Evolutionary conservation across 30 jellyfish, hydroid and myxozoan genomes (phyloP).

Genomic region (Hydractinia echinata): DNA sequence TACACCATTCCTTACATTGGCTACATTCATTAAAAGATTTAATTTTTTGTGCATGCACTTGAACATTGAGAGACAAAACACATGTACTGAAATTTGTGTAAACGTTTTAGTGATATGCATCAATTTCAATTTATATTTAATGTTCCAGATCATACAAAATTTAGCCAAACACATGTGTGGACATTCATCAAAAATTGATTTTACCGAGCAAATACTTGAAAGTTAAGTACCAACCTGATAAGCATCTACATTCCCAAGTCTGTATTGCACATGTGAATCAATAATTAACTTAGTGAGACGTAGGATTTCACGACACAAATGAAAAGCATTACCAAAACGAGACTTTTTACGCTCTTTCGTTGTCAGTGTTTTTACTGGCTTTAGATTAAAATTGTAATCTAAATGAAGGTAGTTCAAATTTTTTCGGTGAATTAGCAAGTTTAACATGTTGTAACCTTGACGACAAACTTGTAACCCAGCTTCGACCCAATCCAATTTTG

Average conservation of each 20-base stretch:
- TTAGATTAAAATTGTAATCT: conserved; percentile 95
- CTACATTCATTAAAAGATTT: too few species aligned
- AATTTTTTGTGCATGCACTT: too few species aligned
- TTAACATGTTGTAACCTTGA: conserved; percentile 98
- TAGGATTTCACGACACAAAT: conserved; percentile 93
- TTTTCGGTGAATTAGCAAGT: conserved; percentile 94
- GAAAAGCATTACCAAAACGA: conserved; percentile 98
- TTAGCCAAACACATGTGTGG: too few species aligned
- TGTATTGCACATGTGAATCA: conserved; percentile 97
- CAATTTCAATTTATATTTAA: too few species aligned
- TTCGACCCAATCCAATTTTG: conserved; percentile 99
- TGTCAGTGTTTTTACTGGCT: conserved; percentile 96
- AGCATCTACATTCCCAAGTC: conserved; percentile 99
- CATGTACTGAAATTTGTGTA: too few species aligned
- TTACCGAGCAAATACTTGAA: background rate
- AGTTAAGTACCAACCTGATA: conserved; percentile 55
- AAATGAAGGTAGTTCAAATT: conserved; percentile 92
- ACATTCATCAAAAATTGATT: background rate
- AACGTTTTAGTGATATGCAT: too few species aligned
- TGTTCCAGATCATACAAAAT: too few species aligned
- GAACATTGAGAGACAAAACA: too few species aligned
- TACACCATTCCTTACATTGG: too few species aligned
- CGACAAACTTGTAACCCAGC: conserved; percentile 99
- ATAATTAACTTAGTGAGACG: conserved; percentile 89
- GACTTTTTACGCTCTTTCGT: conserved; percentile 99